Evolutionary conservation across 1,140 invertebrate species (phyloP).

Genomic region (Panagrolaimus sp.): DNA sequence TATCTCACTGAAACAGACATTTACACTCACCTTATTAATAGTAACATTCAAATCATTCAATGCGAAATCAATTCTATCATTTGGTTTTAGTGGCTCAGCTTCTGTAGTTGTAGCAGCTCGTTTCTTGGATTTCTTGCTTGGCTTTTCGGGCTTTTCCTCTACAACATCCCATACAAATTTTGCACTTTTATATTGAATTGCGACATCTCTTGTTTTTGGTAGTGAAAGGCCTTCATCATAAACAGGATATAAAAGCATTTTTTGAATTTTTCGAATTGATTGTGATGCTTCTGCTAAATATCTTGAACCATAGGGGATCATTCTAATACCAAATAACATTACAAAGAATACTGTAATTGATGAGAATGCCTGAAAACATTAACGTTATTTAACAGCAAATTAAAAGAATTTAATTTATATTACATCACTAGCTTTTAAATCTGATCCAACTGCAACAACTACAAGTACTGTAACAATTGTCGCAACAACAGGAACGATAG

Average conservation of each 20-base stretch:
- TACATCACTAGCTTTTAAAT: conserved; percentile 66
- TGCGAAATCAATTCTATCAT: conserved; percentile 20
- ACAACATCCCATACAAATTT: conserved; percentile 62
- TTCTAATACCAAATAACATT: conserved; percentile 59
- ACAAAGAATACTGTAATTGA: conserved; percentile 60
- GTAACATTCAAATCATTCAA: conserved; percentile 32
- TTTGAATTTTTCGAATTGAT: conserved; percentile 60
- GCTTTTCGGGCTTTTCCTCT: conserved; percentile 4
- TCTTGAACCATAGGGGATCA: conserved; percentile 58
- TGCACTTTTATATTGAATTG: conserved; percentile 63
- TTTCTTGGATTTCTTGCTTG: conserved; percentile 12
- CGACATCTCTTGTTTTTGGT: conserved; percentile 55
- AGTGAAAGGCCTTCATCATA: conserved; percentile 6
- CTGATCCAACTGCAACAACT: conserved; percentile 65
- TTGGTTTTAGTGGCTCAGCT: not conserved
- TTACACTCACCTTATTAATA: conserved; percentile 28
- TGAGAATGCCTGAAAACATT: conserved; percentile 58
- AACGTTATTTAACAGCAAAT: not conserved
- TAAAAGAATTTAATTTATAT: conserved; percentile 32
- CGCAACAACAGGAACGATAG: conserved; percentile 66
- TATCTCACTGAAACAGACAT: too few relatives aligned
- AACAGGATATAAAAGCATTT: conserved; percentile 50
- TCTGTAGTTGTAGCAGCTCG: conserved; percentile 9
- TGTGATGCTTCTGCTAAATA: conserved; percentile 59
- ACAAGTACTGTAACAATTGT: conserved; percentile 66